Evolutionary conservation across 2,113 vertebrate genomes (phyloP).

Genomic region (Perca fluviatilis): DNA sequence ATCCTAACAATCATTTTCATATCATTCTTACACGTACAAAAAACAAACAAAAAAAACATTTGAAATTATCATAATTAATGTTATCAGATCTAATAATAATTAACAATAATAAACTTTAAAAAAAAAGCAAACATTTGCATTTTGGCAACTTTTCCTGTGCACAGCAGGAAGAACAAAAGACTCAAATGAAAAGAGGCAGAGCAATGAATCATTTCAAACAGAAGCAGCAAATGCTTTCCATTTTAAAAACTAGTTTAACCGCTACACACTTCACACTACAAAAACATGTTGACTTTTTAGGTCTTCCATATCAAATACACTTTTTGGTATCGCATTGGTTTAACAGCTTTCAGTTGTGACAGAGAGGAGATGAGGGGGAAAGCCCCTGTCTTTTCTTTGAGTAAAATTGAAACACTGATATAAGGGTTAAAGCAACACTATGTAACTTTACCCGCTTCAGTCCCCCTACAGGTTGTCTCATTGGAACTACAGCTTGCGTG

Average conservation of each 20-base stretch:
- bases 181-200: conserved; percentile 55
- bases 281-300: conserved; percentile 50
- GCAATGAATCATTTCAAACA: conserved; percentile 64
- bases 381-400: conserved; percentile 37
- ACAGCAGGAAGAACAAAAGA: conserved; percentile 55
- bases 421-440: neutral
- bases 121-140: conserved; percentile 67
- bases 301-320: conserved; percentile 62
- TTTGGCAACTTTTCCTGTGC: conserved; percentile 58
- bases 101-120: conserved; percentile 53
- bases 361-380: conserved; percentile 5
- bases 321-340: conserved; percentile 75
- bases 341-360: conserved; percentile 49
- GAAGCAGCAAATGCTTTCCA: conserved; percentile 57
- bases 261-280: conserved; percentile 70
- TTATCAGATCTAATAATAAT: conserved; percentile 53
- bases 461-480: no score
- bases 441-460: no score
- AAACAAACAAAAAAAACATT: conserved; percentile 53
- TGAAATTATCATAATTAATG: conserved; percentile 24
- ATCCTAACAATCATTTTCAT: conserved; percentile 62
- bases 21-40: conserved; percentile 57
- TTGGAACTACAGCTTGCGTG: no score
- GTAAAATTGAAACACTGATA: conserved; percentile 67
- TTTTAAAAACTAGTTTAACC: conserved; percentile 64